Evolutionary conservation across 2,797 vertebrate species (phyloP).

Genomic region (Enteromius argenteus): DNA sequence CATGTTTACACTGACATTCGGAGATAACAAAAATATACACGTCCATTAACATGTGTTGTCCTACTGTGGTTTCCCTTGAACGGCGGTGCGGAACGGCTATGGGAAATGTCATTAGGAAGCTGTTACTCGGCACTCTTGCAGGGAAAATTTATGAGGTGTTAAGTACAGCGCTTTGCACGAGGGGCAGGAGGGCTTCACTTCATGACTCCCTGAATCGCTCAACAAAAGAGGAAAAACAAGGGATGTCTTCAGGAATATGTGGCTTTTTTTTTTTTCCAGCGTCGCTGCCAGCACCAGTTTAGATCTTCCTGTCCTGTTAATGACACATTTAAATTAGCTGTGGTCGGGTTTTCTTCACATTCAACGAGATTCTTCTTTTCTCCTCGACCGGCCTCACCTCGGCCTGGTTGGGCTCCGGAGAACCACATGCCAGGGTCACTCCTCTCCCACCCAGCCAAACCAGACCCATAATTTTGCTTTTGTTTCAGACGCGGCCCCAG

Average conservation of each 20-base stretch:
- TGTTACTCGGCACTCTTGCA: slow-evolving; percentile 30
- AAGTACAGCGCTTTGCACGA: slow-evolving; percentile 64
- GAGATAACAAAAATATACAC: slow-evolving; percentile 36
- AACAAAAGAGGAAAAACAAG: slow-evolving; percentile 67
- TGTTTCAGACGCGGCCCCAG: slow-evolving; percentile 84
- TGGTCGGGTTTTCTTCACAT: slow-evolving; percentile 79
- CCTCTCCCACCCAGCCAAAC: slow-evolving; percentile 78
- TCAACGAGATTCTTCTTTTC: slow-evolving; percentile 81
- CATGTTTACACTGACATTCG: slow-evolving; percentile 23
- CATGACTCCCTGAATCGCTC: slow-evolving; percentile 52
- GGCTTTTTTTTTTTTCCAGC: slow-evolving; percentile 63
- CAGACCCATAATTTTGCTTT: slow-evolving; percentile 88
- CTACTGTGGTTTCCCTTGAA: slow-evolving; percentile 14
- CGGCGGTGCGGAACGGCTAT: neutral
- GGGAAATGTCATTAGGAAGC: slow-evolving; percentile 47
- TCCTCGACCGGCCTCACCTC: slow-evolving; percentile 81
- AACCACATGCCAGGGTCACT: slow-evolving; percentile 84
- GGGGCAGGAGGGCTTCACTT: slow-evolving; percentile 51
- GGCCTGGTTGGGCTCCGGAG: slow-evolving; percentile 76
- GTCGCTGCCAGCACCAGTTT: slow-evolving; percentile 68
- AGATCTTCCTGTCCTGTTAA: slow-evolving; percentile 74
- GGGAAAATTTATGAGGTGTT: slow-evolving; percentile 72
- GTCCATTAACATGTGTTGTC: slow-evolving; percentile 17
- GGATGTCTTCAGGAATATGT: slow-evolving; percentile 67
- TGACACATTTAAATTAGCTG: slow-evolving; percentile 83